Evolutionary conservation across 2,113 vertebrate genomes (phyloP).

Genomic region (Mirza zaza): DNA sequence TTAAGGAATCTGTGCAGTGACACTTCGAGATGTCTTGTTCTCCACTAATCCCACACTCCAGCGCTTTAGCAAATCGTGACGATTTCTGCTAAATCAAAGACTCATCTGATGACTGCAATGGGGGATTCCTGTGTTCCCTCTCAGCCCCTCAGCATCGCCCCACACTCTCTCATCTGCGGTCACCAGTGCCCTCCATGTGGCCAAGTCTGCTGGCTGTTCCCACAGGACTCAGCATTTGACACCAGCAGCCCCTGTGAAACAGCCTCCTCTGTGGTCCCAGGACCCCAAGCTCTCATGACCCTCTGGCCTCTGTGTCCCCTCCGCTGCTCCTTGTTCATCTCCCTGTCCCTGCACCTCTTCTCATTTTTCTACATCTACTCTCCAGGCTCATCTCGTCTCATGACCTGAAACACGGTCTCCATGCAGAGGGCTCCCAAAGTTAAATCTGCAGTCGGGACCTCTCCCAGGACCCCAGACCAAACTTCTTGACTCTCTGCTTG

Average conservation of each 20-base stretch:
- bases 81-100: background rate
- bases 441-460: background rate
- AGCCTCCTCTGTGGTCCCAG: background rate
- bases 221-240: background rate
- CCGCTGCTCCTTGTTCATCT: background rate
- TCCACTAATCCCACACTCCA: background rate
- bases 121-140: background rate
- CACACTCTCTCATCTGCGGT: too few species aligned
- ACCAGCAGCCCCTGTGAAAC: background rate
- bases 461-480: background rate
- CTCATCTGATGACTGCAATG: accelerated
- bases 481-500: background rate
- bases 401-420: background rate
- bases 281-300: background rate
- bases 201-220: too few species aligned
- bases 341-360: background rate
- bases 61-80: background rate
- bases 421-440: background rate
- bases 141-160: background rate
- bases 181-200: too few species aligned
- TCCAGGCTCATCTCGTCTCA: background rate
- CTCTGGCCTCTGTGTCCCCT: background rate
- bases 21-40: too few species aligned
- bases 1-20: background rate
- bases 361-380: too few species aligned